Evolutionary conservation across 2,888 invertebrate species (phyloP).

Genomic region (Netelia virgata): DNA sequence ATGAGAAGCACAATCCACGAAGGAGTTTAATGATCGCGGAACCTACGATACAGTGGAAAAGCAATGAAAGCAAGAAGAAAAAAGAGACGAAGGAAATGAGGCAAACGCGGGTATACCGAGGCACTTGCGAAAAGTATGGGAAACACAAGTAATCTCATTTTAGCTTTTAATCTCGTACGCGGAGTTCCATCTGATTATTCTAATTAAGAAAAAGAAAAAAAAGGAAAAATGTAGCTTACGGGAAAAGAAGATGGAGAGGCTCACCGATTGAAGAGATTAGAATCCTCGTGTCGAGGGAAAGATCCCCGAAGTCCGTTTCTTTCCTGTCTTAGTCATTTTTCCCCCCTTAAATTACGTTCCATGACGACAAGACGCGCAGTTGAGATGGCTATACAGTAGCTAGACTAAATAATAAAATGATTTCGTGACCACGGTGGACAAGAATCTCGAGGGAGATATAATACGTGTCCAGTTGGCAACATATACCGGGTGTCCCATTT

Average conservation of each 20-base stretch:
- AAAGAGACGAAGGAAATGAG: conserved; percentile 24
- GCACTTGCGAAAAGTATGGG: conserved; percentile 11
- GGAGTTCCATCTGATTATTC: conserved; percentile 32
- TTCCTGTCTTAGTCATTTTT: too few relatives aligned
- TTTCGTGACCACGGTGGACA: not conserved
- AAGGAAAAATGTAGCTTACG: conserved; percentile 3
- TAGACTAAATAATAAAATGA: not conserved
- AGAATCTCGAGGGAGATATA: not conserved
- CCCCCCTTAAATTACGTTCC: too few relatives aligned
- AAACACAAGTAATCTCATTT: conserved; percentile 44
- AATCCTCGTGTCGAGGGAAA: not conserved
- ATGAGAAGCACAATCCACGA: conserved; percentile 18
- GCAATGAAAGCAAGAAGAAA: not conserved
- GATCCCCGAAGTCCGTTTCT: not conserved
- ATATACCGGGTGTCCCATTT: too few relatives aligned
- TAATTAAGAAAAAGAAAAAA: conserved; percentile 22
- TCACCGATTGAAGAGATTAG: not conserved
- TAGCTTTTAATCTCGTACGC: conserved; percentile 23
- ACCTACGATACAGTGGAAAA: not conserved
- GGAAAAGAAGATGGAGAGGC: not conserved
- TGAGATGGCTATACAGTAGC: too few relatives aligned
- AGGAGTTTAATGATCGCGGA: conserved; percentile 15
- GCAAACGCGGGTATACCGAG: not conserved
- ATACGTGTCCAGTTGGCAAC: too few relatives aligned
- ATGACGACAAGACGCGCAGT: too few relatives aligned